A percentile compares a stretch with the other conserved stretches of the same genome.
These are phyloP conservation scores for Eupeodes corollae DNA, from an alignment of 1,140 invertebrate species.

Conservation along the genomic window DNA sequence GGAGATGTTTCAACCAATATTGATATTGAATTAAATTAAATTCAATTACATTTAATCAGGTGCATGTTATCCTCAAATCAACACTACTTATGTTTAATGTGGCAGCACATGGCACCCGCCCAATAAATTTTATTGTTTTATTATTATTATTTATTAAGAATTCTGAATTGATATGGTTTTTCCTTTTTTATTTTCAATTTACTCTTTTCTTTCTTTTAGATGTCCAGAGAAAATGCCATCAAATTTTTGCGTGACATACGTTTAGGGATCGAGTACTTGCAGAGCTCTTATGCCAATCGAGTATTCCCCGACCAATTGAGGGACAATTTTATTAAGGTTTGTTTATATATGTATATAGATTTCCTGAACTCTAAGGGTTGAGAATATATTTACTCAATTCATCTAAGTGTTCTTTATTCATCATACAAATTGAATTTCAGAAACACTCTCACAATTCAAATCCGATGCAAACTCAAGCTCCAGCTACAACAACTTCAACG, in stretches of 20 bases:
- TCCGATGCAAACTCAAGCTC: constrained; percentile 9
- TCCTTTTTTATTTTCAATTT: neutral
- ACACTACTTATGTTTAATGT: too few relatives aligned
- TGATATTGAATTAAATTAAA: too few relatives aligned
- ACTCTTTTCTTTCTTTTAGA: constrained; percentile 35
- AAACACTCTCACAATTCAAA: constrained; percentile 12
- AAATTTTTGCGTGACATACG: constrained; percentile 61
- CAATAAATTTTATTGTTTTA: too few relatives aligned
- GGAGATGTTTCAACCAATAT: too few relatives aligned
- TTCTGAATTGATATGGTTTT: neutral
- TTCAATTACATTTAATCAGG: too few relatives aligned
- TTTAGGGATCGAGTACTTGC: constrained; percentile 52
- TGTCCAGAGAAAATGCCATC: constrained; percentile 57
- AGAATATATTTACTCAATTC: neutral
- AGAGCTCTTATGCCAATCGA: constrained; percentile 45
- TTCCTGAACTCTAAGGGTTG: neutral
- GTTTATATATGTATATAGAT: neutral
- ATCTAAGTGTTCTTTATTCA: neutral
- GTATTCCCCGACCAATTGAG: constrained; percentile 30
- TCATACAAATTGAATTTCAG: neutral
- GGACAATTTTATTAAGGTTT: constrained; percentile 24
- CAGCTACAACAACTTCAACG: constrained; percentile 14
- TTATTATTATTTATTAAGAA: neutral
- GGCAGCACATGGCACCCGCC: too few relatives aligned
- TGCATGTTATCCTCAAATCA: too few relatives aligned